Percentiles rank a stretch among this genome's conserved stretches.
phyloP scores from a whole-genome alignment of 2,888 invertebrate species.

The Cataglyphis rosenhaueri region DNA sequence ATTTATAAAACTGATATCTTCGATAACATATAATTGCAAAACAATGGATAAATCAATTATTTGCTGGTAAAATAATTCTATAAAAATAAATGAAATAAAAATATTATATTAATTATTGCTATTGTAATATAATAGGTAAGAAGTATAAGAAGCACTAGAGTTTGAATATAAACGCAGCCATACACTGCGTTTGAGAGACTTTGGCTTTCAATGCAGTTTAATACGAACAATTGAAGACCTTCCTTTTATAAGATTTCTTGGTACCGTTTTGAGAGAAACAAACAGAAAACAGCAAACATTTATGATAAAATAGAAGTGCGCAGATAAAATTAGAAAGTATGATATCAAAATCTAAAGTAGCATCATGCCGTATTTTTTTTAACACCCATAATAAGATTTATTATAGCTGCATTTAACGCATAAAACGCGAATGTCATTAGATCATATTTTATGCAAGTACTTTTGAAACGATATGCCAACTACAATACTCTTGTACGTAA shows the following conservation, averaged over 20 bases:
- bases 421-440: constrained; percentile 22
- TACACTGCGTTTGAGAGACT: background rate
- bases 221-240: background rate
- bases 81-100: background rate
- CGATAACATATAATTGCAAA: background rate
- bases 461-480: constrained; percentile 4
- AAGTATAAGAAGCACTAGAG: background rate
- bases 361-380: background rate
- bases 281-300: constrained; percentile 1
- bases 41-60: background rate
- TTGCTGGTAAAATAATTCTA: background rate
- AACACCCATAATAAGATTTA: background rate
- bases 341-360: constrained; percentile 30
- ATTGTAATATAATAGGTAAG: background rate
- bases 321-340: constrained; percentile 17
- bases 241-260: background rate
- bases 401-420: background rate
- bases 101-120: constrained; percentile 1
- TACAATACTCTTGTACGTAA: background rate
- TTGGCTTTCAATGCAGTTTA: background rate
- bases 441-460: constrained; percentile 31
- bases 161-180: background rate
- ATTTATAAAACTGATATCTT: background rate
- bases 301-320: constrained; percentile 1
- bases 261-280: background rate